A percentile compares a stretch with the other conserved stretches of the same genome.
Evolutionary conservation across 2,888 invertebrate species (phyloP).

Genomic region (Minunthozetes semirufus): DNA sequence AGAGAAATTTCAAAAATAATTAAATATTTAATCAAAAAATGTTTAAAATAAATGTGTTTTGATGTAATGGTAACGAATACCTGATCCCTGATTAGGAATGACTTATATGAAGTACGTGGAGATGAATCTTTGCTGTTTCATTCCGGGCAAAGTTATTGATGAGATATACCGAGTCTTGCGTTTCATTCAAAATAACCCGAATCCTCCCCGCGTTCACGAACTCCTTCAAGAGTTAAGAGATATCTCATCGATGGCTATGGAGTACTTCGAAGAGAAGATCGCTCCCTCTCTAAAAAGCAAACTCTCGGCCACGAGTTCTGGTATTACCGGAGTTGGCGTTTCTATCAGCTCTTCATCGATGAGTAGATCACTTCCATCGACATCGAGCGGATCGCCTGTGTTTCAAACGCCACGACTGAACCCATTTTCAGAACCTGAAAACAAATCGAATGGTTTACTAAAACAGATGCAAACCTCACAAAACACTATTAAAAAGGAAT

Average conservation of each 20-base stretch:
- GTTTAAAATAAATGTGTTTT: no score
- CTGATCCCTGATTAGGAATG: slow-evolving; percentile 55
- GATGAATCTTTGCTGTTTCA: slow-evolving; percentile 75
- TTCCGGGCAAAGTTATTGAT: slow-evolving; percentile 87
- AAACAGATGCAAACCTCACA: slow-evolving; percentile 34
- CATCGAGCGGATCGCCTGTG: not conserved
- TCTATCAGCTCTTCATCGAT: not conserved
- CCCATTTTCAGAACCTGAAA: slow-evolving; percentile 19
- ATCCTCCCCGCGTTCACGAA: slow-evolving; percentile 69
- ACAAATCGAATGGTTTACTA: slow-evolving; percentile 3
- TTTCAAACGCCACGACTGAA: not conserved
- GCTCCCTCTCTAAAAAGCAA: slow-evolving; percentile 54
- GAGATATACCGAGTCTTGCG: slow-evolving; percentile 70
- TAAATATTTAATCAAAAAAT: no score
- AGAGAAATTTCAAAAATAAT: no score
- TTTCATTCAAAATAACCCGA: slow-evolving; percentile 60
- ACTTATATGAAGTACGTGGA: slow-evolving; percentile 84
- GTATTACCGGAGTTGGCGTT: not conserved
- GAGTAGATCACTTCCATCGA: not conserved
- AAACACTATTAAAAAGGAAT: slow-evolving; percentile 26
- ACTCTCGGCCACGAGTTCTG: not conserved
- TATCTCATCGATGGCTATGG: slow-evolving; percentile 90
- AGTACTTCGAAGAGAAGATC: slow-evolving; percentile 88
- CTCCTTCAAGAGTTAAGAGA: slow-evolving; percentile 79
- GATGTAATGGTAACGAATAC: not conserved